Percentiles rank a stretch among this genome's conserved stretches.
These are phyloP conservation scores for Pteropus alecto DNA, from an alignment of 2,113 vertebrate species.

Conservation along the genomic window DNA sequence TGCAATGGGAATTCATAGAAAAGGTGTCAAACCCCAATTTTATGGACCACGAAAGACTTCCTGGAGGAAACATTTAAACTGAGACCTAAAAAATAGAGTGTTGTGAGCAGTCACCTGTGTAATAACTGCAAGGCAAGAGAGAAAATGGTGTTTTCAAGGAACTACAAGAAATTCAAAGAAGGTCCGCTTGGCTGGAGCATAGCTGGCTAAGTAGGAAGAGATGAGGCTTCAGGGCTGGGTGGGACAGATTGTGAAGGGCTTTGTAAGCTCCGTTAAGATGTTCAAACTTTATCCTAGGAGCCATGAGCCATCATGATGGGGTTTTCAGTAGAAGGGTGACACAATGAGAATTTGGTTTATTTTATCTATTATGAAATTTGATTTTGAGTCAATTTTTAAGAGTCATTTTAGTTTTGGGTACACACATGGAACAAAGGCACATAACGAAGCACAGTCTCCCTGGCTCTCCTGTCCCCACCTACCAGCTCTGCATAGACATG, in stretches of 20 bases:
- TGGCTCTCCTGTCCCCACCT: neutral
- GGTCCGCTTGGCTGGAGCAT: neutral
- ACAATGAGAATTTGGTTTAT: neutral
- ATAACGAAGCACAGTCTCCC: neutral
- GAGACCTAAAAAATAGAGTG: neutral
- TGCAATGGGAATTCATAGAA: neutral
- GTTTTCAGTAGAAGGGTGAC: neutral
- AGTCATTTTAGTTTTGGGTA: neutral
- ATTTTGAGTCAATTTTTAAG: slow-evolving; percentile 8
- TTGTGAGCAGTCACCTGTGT: neutral
- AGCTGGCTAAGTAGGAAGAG: neutral
- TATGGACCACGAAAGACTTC: neutral
- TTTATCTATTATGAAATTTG: slow-evolving; percentile 13
- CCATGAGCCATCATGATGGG: neutral
- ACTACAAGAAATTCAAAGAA: neutral
- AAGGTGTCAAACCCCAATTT: neutral
- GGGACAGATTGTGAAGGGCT: neutral
- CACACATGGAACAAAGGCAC: neutral
- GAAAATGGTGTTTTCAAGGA: slow-evolving; percentile 10
- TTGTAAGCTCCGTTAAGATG: neutral
- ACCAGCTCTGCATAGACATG: no score
- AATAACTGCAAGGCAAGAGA: neutral
- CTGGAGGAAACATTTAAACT: neutral
- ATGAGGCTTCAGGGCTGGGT: neutral
- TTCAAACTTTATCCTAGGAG: neutral